phyloP scores from a whole-genome alignment of 1,140 invertebrate genomes.

The Holcopasites calliopsidis region DNA sequence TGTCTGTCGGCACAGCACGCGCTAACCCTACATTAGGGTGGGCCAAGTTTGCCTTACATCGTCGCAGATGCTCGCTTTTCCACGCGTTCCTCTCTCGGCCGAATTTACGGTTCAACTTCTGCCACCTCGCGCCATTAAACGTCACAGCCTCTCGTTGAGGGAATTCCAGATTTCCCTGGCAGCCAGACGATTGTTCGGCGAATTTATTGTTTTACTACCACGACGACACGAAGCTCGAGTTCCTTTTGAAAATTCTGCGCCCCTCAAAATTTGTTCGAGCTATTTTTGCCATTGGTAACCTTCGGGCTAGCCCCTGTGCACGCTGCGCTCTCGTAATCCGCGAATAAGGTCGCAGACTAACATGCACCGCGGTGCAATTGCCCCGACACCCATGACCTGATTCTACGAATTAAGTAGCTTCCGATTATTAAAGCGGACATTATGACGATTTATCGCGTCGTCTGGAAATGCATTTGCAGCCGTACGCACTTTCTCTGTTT shows the following conservation, averaged over 20 bases:
- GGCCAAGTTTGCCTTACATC: slow-evolving; percentile 8
- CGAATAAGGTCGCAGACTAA: slow-evolving; percentile 32
- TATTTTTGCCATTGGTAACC: neutral
- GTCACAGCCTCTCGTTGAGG: neutral
- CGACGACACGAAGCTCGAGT: no score
- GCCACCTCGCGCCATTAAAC: slow-evolving; percentile 6
- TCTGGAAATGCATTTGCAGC: slow-evolving; percentile 22
- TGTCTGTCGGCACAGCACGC: slow-evolving; percentile 5
- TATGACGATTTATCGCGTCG: slow-evolving; percentile 29
- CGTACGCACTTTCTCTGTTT: neutral
- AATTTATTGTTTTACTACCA: no score
- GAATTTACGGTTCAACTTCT: slow-evolving; percentile 26
- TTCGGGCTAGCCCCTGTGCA: slow-evolving; percentile 4
- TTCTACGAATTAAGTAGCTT: slow-evolving; percentile 45
- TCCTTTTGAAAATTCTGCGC: no score
- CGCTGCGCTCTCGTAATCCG: slow-evolving; percentile 4
- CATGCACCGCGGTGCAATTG: slow-evolving; percentile 35
- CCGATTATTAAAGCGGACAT: slow-evolving; percentile 37
- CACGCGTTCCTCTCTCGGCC: slow-evolving; percentile 4
- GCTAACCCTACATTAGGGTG: slow-evolving; percentile 28
- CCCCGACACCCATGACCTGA: slow-evolving; percentile 39
- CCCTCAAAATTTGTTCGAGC: no score
- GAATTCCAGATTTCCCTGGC: slow-evolving; percentile 3
- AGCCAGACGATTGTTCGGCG: no score
- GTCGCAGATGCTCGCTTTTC: slow-evolving; percentile 19